A percentile compares a stretch with the other conserved stretches of the same genome.
phyloP scores from a whole-genome alignment of 92 coral and sea anemone species.

The Phenganax marumi region DNA sequence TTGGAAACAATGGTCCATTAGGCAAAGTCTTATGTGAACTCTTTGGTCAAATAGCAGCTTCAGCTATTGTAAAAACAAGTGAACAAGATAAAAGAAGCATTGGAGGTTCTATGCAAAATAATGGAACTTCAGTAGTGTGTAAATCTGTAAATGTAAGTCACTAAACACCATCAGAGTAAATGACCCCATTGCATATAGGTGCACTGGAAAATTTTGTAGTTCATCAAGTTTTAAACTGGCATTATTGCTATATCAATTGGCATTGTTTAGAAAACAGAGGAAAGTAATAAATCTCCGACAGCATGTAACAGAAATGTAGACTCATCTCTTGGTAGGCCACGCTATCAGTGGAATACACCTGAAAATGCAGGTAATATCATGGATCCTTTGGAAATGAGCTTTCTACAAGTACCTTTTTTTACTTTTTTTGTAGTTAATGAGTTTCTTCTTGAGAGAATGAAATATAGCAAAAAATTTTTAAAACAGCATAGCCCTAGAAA shows the following conservation, averaged over 20 bases:
- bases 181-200: no score
- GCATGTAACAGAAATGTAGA: not conserved
- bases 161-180: no score
- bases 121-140: not conserved
- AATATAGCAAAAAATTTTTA: no score
- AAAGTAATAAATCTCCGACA: slow-evolving; percentile 13
- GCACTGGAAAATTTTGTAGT: no score
- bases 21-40: slow-evolving; percentile 32
- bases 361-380: not conserved
- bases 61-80: not conserved
- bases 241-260: no score
- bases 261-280: not conserved
- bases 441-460: not conserved
- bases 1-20: slow-evolving; percentile 8
- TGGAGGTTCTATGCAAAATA: not conserved
- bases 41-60: slow-evolving; percentile 13
- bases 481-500: no score
- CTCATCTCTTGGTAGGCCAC: slow-evolving; percentile 1
- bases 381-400: not conserved
- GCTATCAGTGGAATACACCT: not conserved
- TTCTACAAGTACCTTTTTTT: not conserved
- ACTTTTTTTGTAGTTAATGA: not conserved
- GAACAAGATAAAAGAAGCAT: not conserved
- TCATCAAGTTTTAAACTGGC: no score
- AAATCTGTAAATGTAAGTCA: slow-evolving; percentile 10